Base-by-base conservation (phyloP, 2,797 vertebrate genomes). In the Urocyon cinereoargenteus region DNA sequence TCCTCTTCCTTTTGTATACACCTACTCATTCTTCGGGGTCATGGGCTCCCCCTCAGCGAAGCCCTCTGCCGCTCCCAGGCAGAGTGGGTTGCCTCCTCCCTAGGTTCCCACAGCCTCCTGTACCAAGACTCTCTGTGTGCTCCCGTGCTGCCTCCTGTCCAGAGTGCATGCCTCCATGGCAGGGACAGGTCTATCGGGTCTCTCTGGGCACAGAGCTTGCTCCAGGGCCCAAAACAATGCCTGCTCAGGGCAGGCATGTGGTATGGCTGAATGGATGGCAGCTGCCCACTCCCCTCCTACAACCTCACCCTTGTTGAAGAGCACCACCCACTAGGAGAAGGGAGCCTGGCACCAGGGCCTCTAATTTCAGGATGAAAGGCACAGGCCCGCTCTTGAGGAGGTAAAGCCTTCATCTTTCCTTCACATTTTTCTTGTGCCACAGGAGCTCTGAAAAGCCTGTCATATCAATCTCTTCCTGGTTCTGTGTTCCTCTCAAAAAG, bases 341-440 rank as follows among this genome's bases (percentile, higher is more conserved):
- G 51, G 53, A 51, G 19, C 24, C 53, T 26, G 36, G 75, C n/a
- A 24, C 10, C 34, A 34, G 79, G 92, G 86, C 95, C 91, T 97
- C 84, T 94, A 34, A 86, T 87, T 87, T 95, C 53, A 7, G 78
- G 78, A 97, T 93, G 87, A 97, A 97, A 98, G 90, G 82, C 55
- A 0, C 14, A 51, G 84, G 62, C 31, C 14, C 0, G 2, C 64
- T 93, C 84, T 93, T 92, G 5, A 89, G 94, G 97, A 97, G 92
- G 96, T 36, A 83, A 94, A 92, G 82, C 86, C 34, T 86, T 90
- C 61, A 28, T 87, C 79, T 90, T 66, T n/a, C 40, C 87, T 85
- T 81, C 73, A 61, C 59, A 16, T 68, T 93, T 86, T 86, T 62
- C 96, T 91, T 90, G 68, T 93, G 87, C 94, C 84, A n/a, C 12